Percentiles rank a stretch among this genome's conserved stretches.
Conservation (phyloP, 2,797 vertebrate genomes). For the Urocyon cinereoargenteus region DNA sequence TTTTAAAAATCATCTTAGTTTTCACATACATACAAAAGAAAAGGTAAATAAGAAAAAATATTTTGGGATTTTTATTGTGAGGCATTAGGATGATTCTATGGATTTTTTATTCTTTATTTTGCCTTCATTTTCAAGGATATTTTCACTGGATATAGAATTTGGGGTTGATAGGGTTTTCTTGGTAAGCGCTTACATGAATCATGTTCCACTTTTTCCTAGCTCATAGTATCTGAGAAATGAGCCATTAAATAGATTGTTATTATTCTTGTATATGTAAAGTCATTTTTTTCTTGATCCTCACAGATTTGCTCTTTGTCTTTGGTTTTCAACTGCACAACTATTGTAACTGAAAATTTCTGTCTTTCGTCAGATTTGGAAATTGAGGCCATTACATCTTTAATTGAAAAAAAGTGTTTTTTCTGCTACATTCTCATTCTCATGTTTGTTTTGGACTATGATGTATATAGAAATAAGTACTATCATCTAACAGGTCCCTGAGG, state of each 20-base stretch:
- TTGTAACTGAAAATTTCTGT: background rate
- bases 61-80: background rate
- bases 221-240: background rate
- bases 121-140: constrained; percentile 5
- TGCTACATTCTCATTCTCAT: background rate
- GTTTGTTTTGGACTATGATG: background rate
- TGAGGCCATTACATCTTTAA: background rate
- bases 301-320: background rate
- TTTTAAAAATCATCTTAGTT: background rate
- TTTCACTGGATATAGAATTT: background rate
- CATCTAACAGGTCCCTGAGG: background rate
- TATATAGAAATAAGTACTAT: background rate
- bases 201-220: background rate
- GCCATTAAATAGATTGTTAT: background rate
- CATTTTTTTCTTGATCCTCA: background rate
- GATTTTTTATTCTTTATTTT: constrained; percentile 12
- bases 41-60: background rate
- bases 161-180: background rate
- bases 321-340: background rate
- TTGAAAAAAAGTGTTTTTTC: background rate
- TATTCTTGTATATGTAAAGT: background rate
- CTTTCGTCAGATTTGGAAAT: background rate
- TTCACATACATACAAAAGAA: background rate
- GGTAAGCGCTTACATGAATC: background rate
- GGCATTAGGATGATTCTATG: background rate